Conservation (phyloP, 1,140 invertebrate genomes). For the Leptinotarsa texana region DNA sequence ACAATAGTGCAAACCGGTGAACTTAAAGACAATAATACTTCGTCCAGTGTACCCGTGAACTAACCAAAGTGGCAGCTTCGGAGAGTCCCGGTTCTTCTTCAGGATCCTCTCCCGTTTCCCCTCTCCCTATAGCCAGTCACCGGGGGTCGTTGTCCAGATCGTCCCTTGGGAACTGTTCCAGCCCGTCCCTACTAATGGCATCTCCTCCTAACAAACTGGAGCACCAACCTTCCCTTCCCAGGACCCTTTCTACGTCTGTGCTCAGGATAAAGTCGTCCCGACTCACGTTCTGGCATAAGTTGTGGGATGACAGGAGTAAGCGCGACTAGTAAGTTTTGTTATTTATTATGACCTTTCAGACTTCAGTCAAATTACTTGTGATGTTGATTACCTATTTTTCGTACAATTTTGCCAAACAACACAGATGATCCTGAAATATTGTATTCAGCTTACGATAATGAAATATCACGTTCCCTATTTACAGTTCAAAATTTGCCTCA, state of each 20-base stretch:
- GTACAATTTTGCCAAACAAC: neutral
- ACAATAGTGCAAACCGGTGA: neutral
- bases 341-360: neutral
- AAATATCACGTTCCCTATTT: no score
- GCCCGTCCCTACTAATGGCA: slow-evolving; percentile 62
- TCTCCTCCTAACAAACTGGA: slow-evolving; percentile 57
- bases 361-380: neutral
- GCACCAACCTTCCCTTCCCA: slow-evolving; percentile 62
- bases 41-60: neutral
- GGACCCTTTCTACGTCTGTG: slow-evolving; percentile 78
- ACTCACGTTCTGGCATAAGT: slow-evolving; percentile 81
- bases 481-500: no score
- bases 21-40: neutral
- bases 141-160: slow-evolving; percentile 50
- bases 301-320: slow-evolving; percentile 70
- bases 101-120: slow-evolving; percentile 41
- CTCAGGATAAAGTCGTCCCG: slow-evolving; percentile 70
- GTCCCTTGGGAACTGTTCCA: slow-evolving; percentile 54
- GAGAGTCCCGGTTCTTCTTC: neutral
- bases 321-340: slow-evolving; percentile 67
- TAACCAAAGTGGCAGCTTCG: neutral
- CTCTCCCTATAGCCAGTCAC: slow-evolving; percentile 43
- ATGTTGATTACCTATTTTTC: neutral
- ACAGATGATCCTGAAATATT: no score
- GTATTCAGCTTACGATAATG: no score